Percentiles rank a stretch among this genome's conserved stretches.
Conservation (phyloP, 2,888 invertebrate species). For the Heteropelma amictum region DNA sequence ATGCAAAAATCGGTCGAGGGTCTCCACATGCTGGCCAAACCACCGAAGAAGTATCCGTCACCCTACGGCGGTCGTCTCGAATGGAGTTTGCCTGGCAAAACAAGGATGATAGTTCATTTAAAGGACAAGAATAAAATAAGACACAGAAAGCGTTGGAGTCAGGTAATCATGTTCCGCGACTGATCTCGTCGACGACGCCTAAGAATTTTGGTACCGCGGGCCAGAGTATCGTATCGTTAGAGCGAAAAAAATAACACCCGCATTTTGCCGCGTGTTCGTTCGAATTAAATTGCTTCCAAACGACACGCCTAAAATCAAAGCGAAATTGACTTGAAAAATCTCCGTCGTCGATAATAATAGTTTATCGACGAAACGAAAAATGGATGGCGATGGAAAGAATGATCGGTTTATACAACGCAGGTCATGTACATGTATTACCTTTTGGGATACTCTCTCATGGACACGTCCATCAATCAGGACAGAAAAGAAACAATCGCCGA, state of each 20-base stretch:
- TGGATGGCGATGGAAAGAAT: no score
- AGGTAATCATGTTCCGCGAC: no score
- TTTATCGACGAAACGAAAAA: no score
- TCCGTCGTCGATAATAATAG: no score
- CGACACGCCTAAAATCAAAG: no score
- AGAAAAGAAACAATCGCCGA: slow-evolving; percentile 85
- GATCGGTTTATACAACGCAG: slow-evolving; percentile 73
- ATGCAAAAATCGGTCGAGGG: slow-evolving; percentile 88
- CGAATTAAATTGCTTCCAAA: background rate
- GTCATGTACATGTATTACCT: slow-evolving; percentile 97
- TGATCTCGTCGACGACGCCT: background rate
- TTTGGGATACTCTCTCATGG: slow-evolving; percentile 89
- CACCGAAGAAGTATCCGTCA: slow-evolving; percentile 87
- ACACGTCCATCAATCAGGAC: slow-evolving; percentile 81
- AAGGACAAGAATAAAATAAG: slow-evolving; percentile 94
- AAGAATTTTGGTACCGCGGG: no score
- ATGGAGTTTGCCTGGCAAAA: slow-evolving; percentile 91
- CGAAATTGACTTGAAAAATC: no score
- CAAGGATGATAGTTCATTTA: slow-evolving; percentile 90
- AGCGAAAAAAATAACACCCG: no score
- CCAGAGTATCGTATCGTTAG: no score
- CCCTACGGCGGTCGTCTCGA: slow-evolving; percentile 92
- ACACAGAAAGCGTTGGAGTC: slow-evolving; percentile 95
- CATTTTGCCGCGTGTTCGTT: no score
- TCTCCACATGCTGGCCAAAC: slow-evolving; percentile 82